Conservation (phyloP, 2,113 vertebrate species). For the Osmerus eperlanus region DNA sequence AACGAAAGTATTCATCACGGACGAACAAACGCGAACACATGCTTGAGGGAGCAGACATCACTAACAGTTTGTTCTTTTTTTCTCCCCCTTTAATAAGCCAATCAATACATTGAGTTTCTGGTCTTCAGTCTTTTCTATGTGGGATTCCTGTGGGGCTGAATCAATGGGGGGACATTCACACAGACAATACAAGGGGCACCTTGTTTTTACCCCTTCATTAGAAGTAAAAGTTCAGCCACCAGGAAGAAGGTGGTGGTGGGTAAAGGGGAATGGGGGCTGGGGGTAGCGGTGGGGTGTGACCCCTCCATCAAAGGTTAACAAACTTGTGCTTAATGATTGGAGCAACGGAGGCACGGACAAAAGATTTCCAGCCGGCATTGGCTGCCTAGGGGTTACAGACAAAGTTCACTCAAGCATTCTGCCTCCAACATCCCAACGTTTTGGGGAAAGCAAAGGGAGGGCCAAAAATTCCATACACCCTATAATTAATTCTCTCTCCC, state of each 20-base stretch:
- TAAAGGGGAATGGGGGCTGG: constrained; percentile 30
- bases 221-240: constrained; percentile 68
- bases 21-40: not conserved
- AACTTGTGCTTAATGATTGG: constrained; percentile 74
- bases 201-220: constrained; percentile 50
- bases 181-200: constrained; percentile 52
- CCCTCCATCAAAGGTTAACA: constrained; percentile 70
- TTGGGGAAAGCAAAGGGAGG: constrained; percentile 25
- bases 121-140: constrained; percentile 40
- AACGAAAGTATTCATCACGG: not conserved
- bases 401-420: constrained; percentile 70
- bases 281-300: constrained; percentile 54
- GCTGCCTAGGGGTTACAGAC: constrained; percentile 68
- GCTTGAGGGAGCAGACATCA: not conserved
- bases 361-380: constrained; percentile 64
- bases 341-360: constrained; percentile 69
- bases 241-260: constrained; percentile 44
- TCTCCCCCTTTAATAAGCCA: constrained; percentile 66
- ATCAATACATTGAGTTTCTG: constrained; percentile 67
- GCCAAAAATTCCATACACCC: constrained; percentile 67
- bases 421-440: constrained; percentile 12
- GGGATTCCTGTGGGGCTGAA: constrained; percentile 53
- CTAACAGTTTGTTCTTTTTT: too few species aligned
- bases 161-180: constrained; percentile 65
- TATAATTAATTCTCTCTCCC: constrained; percentile 78